Evolutionary conservation across 1,140 invertebrate genomes (phyloP).

Genomic region (Procambarus clarkii): DNA sequence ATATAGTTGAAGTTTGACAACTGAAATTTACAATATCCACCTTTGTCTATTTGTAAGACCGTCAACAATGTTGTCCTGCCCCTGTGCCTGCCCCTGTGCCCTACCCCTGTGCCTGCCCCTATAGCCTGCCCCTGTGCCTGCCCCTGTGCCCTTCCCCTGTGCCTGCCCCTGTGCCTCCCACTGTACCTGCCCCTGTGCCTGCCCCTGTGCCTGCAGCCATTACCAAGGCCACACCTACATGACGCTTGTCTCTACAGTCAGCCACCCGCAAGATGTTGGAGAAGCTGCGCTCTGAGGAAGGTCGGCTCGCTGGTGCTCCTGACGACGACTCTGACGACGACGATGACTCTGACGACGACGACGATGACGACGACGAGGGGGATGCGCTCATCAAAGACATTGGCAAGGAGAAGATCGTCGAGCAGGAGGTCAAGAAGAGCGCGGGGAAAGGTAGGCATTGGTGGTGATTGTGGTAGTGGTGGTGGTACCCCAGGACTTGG

Average conservation of each 20-base stretch:
- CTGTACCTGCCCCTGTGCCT: neutral
- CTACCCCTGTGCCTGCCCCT: too few relatives aligned
- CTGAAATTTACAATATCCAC: too few relatives aligned
- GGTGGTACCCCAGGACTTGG: too few relatives aligned
- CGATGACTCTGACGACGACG: conserved; percentile 51
- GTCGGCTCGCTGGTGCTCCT: neutral
- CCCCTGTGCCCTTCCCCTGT: neutral
- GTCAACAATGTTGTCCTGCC: too few relatives aligned
- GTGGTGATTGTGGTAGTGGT: neutral
- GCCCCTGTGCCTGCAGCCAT: neutral
- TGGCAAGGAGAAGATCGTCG: conserved; percentile 38
- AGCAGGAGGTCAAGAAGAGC: conserved; percentile 25
- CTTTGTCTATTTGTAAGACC: too few relatives aligned
- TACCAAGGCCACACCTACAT: too few relatives aligned
- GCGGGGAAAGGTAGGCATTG: conserved; percentile 27
- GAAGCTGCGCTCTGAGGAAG: conserved; percentile 42
- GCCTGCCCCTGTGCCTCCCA: too few relatives aligned
- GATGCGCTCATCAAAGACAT: conserved; percentile 45
- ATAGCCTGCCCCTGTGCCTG: neutral
- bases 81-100: too few relatives aligned
- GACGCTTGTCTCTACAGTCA: neutral
- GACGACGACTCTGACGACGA: conserved; percentile 26
- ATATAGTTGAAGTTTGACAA: too few relatives aligned
- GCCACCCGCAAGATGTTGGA: conserved; percentile 49
- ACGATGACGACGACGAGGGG: conserved; percentile 48